Evolutionary conservation across 2,888 invertebrate genomes (phyloP), one percentile per base, ranked within the genome.

Genomic region (Drosophila neutralis): DNA sequence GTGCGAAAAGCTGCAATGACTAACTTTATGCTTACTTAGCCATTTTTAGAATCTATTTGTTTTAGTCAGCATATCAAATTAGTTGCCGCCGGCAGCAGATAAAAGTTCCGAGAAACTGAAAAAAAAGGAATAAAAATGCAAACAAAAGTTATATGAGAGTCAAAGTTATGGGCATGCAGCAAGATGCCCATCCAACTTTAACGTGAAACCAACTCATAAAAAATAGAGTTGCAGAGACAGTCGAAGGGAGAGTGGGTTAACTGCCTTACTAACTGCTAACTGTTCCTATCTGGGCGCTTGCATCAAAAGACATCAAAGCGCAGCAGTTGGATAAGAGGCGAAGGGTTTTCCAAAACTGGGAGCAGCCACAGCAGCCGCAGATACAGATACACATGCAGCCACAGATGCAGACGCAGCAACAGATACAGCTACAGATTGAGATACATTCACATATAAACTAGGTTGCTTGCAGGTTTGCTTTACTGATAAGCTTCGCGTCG

Each of bases 301-400:
- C 80, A 82, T 82, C 84, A 79, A 67, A 68, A 63, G 62, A 77
- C 89, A 83, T 85, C 87, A 86, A 86, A 87, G 75, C 78, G 75
- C 85, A 78, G 63, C 82, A 59, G 42, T 51, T 42, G 64, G 38
- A 38, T 35, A 4, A 27, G 57, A 29, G 66, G 31, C 29, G 51
- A 72, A 62, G 76, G 71, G 76, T 69, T 69, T 62, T 38, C 51
- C n/a, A 27, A 49, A 31, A 49, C 21, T 40, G 29, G 57, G n/a
- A 57, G 63, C 75, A 65, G 42, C 51, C 58, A 65, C 81, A 82
- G 78, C 78, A 83, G 69, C 80, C 71, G 29, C 56, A 69, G 67
- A 53, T 66, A 53, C 73, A 75, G 73, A 58, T 54, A 61, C 76
- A 59, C 54, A 36, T 57, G 36, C 42, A 69, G 38, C 21, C 60